Base-by-base conservation (phyloP, 2,113 vertebrate species). In the Callipepla squamata region DNA sequence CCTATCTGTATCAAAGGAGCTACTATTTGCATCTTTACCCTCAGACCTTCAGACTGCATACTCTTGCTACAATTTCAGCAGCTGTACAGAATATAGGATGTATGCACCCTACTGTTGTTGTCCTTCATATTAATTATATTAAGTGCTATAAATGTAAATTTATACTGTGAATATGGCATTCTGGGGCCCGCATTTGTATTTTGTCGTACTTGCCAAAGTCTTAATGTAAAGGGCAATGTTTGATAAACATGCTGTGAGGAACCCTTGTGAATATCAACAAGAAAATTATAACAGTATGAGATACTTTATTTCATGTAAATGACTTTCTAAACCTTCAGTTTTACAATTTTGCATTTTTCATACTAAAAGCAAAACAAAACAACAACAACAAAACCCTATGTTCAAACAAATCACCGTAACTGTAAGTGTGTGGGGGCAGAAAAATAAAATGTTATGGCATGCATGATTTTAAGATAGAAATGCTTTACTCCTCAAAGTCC, bases 81-180 rank as follows among this genome's bases (percentile, higher is more conserved):
- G 20, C 17, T 62, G 57, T 75, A 53, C 12, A 79, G 62, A 67
- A 25, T 36, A 40, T 11, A 26, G 57, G 50, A 25, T 72, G 44
- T 55, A 34, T 1, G 4, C 23, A 70, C 65, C 70, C 55, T 69
- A 53, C 55, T 70, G 59, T 59, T 87, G 19, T 25, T 76, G 16
- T 75, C 59, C 59, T 28, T 45, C 74, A 2, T 85, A 73, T 74
- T 73, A 92, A 84, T 90, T 81, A 66, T 47, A 48, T 63, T 65
- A 83, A 90, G 32, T 90, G 55, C 61, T 75, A 20, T 72, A 85
- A 70, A 53, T 67, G 51, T 80, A 77, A 90, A 80, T 82, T 95
- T 7, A 3, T 79, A 17, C 63, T 58, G 50, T 74, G 81, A 57
- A 40, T 91, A 53, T 58, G 57, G 17, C 67, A 95, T 92, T 74